A percentile compares a stretch with the other conserved stretches of the same genome.
These are phyloP conservation scores for Eugnorisma glareosa DNA, from an alignment of 2,888 invertebrate genomes.

Conservation along the genomic window DNA sequence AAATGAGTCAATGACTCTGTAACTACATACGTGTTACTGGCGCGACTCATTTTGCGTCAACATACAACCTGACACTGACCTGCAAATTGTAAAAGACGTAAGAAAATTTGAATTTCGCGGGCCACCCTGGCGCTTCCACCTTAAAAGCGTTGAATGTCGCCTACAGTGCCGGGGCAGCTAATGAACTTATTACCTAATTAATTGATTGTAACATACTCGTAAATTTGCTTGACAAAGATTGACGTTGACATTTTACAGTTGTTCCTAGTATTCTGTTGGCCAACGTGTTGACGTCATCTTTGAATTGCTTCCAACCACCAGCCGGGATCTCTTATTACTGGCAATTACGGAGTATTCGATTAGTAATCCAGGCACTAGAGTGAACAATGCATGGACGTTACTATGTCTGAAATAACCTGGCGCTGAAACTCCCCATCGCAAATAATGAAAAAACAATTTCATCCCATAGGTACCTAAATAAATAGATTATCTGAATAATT, in stretches of 20 bases:
- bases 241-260: not conserved
- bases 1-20: too few relatives aligned
- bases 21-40: too few relatives aligned
- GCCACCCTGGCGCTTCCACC: too few relatives aligned
- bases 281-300: not conserved
- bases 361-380: not conserved
- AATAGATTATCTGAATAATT: slow-evolving; percentile 53
- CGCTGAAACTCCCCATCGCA: not conserved
- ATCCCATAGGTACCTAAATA: slow-evolving; percentile 26
- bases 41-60: too few relatives aligned
- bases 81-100: too few relatives aligned
- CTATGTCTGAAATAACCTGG: not conserved
- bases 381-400: slow-evolving; percentile 8
- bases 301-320: not conserved
- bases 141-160: too few relatives aligned
- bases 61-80: too few relatives aligned
- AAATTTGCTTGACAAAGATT: not conserved
- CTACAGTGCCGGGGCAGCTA: too few relatives aligned
- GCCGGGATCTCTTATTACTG: not conserved
- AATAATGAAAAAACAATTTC: slow-evolving; percentile 14
- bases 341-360: slow-evolving; percentile 7
- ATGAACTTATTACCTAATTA: not conserved
- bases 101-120: too few relatives aligned
- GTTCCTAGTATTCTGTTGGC: not conserved
- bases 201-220: not conserved